These are phyloP conservation scores for Chroicocephalus ridibundus DNA, from an alignment of 2,113 vertebrate species.

Conservation along the genomic window DNA sequence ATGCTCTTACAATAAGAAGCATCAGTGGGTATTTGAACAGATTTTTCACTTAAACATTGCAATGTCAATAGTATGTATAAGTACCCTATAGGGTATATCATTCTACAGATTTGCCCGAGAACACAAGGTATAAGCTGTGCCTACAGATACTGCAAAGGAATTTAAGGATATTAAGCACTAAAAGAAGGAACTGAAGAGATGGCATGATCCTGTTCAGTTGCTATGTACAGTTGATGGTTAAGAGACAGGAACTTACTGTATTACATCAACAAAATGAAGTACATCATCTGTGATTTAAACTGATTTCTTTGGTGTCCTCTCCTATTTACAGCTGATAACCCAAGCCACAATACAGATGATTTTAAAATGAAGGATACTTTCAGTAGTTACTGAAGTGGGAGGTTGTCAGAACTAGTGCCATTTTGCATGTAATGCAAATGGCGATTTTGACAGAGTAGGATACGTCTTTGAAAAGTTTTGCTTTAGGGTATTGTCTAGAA, in stretches of 20 bases:
- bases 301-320: background rate
- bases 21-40: background rate
- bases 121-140: background rate
- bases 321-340: background rate
- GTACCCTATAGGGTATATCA: background rate
- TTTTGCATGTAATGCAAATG: background rate
- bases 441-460: background rate
- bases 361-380: background rate
- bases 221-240: background rate
- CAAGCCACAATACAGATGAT: background rate
- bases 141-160: background rate
- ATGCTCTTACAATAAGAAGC: background rate
- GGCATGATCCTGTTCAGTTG: background rate
- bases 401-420: background rate
- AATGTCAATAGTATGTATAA: background rate
- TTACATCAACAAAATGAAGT: background rate
- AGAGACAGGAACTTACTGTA: background rate
- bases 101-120: background rate
- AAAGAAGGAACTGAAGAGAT: background rate
- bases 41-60: background rate
- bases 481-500: background rate
- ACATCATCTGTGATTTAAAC: background rate
- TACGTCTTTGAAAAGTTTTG: background rate
- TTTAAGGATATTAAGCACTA: background rate
- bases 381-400: background rate